Evolutionary conservation across 2,888 invertebrate genomes (phyloP), one percentile per base, ranked within the genome.

Genomic region (Bellardia bayeri): DNA sequence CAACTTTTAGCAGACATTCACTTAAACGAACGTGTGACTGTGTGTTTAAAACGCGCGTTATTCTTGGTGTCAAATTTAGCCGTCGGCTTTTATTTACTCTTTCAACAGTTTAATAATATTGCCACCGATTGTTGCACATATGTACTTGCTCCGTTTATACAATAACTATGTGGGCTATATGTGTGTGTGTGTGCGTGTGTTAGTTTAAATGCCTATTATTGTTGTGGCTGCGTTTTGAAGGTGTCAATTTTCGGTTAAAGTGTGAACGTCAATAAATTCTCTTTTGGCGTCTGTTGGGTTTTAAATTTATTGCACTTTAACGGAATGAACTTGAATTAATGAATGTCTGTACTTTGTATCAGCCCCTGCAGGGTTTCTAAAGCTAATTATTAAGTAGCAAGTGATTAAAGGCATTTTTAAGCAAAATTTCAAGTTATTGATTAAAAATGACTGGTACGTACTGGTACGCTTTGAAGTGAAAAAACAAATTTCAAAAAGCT

Each of bases 31-130:
- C n/a, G 16, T 74, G 45, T 81, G 72, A 42, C 42, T 66, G 58
- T 61, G 58, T 58, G 23, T 23, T 81, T 30, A 56, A 74, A 49
- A 51, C 49, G 49, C 58, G 30, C 81, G 63, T 72, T 82, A 45
- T 66, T 58, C 63, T 87, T 58, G 87, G 87, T 87, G 87, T 87
- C 82, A 87, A 79, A 87, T 82, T 79, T 69, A 14, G 87, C 87
- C 87, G 82, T 11, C 85, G 87, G 87, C 87, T 79, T 78, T 87
- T 87, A 81, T 87, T 87, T 78, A 81, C 84, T 84, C 80, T 86
- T 75, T 72, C 74, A 79, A 80, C 86, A 79, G 86, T 86, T 78
- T 82, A 86, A 83, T 83, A 83, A 58, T 83, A 68, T 82, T 86
- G 86, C 83, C 83, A 87, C 86, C 84, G 87, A 74, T 76, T 78